phyloP scores from a whole-genome alignment of 2,113 vertebrate species.

The Leucoraja erinaceus region DNA sequence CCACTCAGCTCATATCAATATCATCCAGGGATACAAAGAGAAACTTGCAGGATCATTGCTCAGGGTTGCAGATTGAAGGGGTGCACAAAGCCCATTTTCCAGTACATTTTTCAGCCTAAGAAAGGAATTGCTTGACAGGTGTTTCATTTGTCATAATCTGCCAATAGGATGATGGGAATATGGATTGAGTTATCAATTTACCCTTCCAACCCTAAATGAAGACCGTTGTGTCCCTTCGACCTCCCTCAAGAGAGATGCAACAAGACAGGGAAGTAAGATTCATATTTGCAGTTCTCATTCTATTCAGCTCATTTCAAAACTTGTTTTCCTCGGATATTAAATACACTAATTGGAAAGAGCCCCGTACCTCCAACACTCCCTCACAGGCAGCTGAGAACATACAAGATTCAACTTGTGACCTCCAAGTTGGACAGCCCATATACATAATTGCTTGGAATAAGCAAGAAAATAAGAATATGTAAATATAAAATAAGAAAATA shows the following conservation, averaged over 20 bases:
- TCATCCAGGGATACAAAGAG: not conserved
- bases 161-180: not conserved
- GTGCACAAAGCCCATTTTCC: not conserved
- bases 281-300: not conserved
- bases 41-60: not conserved
- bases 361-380: not conserved
- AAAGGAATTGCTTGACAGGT: not conserved
- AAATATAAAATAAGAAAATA: slow-evolving; percentile 12
- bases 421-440: not conserved
- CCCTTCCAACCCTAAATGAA: not conserved
- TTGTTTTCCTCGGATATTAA: not conserved
- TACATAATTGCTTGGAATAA: not conserved
- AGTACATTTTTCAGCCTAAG: no score
- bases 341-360: not conserved
- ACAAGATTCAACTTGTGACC: not conserved
- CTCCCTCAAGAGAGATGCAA: not conserved
- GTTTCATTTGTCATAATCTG: not conserved
- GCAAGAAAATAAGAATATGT: not conserved
- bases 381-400: not conserved
- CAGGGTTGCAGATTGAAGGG: not conserved
- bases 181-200: not conserved
- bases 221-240: not conserved
- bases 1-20: not conserved
- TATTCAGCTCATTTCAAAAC: not conserved
- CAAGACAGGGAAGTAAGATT: not conserved